Evolutionary conservation across 2,113 vertebrate species (phyloP), one percentile per base, ranked within the genome.

Genomic region (Scopus umbretta): DNA sequence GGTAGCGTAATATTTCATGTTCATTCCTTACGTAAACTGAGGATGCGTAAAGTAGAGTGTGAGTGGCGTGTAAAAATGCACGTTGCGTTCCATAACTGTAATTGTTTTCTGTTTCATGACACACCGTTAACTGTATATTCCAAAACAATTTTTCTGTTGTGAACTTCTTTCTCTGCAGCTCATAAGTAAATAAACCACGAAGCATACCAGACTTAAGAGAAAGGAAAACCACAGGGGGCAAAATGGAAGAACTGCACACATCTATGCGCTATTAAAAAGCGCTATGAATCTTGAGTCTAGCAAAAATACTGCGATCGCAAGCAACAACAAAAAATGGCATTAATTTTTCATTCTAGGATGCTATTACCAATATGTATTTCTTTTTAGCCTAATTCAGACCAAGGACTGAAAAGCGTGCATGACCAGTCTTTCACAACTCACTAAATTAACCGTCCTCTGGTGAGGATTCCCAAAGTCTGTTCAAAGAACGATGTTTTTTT

Each of bases 191-290:
- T 58, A 75, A 96, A 90, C 94, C 75, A 2, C 10, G 7, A 66
- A 71, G 50, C 72, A 78, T 79, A 34, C 81, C 90, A 90, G 86
- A 19, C 68, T 81, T 83, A 15, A 78, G 80, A 63, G 42, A 88
- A 67, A 65, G 92, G 88, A 94, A 96, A 96, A 81, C 95, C 94
- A 78, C 96, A 92, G 75, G 78, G 92, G 52, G 85, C 63, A 66
- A 76, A 92, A 88, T 94, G 74, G 86, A 74, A 90, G 47, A 81
- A 78, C n/a, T 15, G 20, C 38, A 56, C 43, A 13, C 42, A 42
- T 87, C 50, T 61, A 81, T 0, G 0, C 6, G 0, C 65, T 82
- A 18, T 72, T 84, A 79, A 92, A 91, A 92, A 72, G 66, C 56
- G 75, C 26, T 27, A 42, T 45, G 29, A 58, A 32, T 49, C 71